Evolutionary conservation across 2,888 invertebrate genomes (phyloP).

Genomic region (Melanostoma mellinum): DNA sequence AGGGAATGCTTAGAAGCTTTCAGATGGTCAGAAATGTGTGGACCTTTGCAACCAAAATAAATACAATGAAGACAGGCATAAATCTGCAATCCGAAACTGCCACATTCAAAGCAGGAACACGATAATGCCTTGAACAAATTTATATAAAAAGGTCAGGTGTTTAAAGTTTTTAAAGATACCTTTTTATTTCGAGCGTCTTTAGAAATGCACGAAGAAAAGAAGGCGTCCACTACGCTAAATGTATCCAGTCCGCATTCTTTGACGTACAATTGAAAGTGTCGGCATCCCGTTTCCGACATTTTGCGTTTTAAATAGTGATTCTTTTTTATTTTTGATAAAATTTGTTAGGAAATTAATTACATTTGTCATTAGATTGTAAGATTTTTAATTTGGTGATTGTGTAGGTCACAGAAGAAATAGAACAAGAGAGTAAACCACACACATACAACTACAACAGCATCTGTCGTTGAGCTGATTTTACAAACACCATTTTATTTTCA

Average conservation of each 20-base stretch:
- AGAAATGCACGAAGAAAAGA: constrained; percentile 92
- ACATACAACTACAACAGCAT: too few relatives aligned
- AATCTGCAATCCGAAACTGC: constrained; percentile 89
- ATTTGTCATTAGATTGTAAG: too few relatives aligned
- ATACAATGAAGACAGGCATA: constrained; percentile 95
- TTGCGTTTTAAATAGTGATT: background rate
- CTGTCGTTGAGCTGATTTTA: too few relatives aligned
- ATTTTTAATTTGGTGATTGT: too few relatives aligned
- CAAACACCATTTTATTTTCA: too few relatives aligned
- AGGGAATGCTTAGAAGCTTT: constrained; percentile 91
- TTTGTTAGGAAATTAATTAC: background rate
- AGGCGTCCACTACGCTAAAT: constrained; percentile 89
- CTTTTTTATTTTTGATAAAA: background rate
- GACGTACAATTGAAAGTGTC: constrained; percentile 80
- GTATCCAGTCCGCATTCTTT: constrained; percentile 82
- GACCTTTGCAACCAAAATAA: constrained; percentile 94
- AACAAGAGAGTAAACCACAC: too few relatives aligned
- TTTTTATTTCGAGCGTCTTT: constrained; percentile 91
- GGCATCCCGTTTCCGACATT: constrained; percentile 80
- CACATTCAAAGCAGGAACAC: constrained; percentile 92
- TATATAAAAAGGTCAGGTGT: constrained; percentile 60
- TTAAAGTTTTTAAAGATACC: constrained; percentile 81
- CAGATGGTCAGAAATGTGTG: constrained; percentile 94
- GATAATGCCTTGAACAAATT: constrained; percentile 77
- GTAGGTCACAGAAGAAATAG: too few relatives aligned